Evolutionary conservation across 2,797 vertebrate species (phyloP).

Genomic region (Alca torda): DNA sequence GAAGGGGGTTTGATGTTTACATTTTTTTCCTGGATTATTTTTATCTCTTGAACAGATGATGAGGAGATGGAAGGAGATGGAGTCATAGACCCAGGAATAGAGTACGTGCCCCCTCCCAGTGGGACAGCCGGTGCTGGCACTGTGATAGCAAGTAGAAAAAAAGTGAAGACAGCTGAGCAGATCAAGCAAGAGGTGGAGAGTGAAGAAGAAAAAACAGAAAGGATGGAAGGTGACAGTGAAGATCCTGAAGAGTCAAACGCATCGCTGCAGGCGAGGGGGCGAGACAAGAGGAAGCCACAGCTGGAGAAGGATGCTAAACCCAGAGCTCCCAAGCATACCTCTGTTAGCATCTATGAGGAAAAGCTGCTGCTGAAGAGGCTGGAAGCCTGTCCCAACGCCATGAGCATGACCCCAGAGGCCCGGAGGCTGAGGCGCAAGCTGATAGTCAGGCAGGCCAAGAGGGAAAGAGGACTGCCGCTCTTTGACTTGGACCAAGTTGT

Average conservation of each 20-base stretch:
- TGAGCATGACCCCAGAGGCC: constrained; percentile 89
- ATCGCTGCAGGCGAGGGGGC: constrained; percentile 54
- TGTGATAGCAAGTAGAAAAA: constrained; percentile 80
- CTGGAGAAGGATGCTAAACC: constrained; percentile 76
- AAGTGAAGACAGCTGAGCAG: constrained; percentile 81
- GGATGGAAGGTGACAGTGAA: constrained; percentile 76
- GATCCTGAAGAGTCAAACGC: constrained; percentile 75
- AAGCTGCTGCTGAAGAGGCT: constrained; percentile 87
- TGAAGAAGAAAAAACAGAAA: constrained; percentile 85
- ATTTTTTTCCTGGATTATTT: background rate
- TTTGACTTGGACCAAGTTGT: constrained; percentile 90
- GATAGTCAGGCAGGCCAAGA: constrained; percentile 88
- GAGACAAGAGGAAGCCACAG: constrained; percentile 75
- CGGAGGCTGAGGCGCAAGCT: constrained; percentile 89
- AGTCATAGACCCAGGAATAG: constrained; percentile 94
- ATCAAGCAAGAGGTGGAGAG: constrained; percentile 94
- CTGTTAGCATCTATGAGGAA: constrained; percentile 90
- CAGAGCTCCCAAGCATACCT: constrained; percentile 65
- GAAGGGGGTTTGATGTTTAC: background rate
- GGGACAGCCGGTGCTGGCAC: constrained; percentile 60
- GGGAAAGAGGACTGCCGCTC: constrained; percentile 89
- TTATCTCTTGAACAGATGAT: constrained; percentile 81
- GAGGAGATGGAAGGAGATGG: constrained; percentile 92
- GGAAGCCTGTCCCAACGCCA: constrained; percentile 86
- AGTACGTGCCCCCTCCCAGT: constrained; percentile 86